Evolutionary conservation across 2,797 vertebrate species (phyloP).

Genomic region (Gambusia yucatana): DNA sequence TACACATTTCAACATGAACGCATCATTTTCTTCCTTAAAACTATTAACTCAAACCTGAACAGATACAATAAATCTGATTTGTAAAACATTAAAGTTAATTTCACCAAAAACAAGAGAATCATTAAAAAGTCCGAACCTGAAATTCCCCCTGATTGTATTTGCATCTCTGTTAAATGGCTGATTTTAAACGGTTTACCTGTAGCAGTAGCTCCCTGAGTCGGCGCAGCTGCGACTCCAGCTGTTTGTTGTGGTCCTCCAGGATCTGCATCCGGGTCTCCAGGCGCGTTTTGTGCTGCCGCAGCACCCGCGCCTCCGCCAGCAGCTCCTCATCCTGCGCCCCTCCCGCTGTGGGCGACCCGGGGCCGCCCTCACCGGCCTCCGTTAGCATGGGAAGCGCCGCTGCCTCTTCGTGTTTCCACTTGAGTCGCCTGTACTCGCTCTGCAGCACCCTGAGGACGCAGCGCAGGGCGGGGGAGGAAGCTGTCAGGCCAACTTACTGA

Average conservation of each 20-base stretch:
- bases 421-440: conserved; percentile 92
- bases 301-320: conserved; percentile 92
- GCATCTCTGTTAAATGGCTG: background rate
- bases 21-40: background rate
- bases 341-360: conserved; percentile 65
- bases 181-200: conserved; percentile 80
- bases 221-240: conserved; percentile 94
- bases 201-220: conserved; percentile 93
- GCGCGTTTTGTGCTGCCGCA: conserved; percentile 95
- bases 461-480: background rate
- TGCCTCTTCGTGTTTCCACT: conserved; percentile 96
- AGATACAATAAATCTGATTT: background rate
- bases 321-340: conserved; percentile 89
- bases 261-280: conserved; percentile 99
- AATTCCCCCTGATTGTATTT: background rate
- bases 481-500: conserved; percentile 8
- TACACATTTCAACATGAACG: background rate
- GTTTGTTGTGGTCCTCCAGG: conserved; percentile 98
- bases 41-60: too few species aligned
- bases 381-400: conserved; percentile 85
- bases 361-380: conserved; percentile 78
- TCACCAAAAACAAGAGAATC: background rate
- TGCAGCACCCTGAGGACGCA: conserved; percentile 89
- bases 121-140: background rate
- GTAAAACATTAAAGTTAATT: background rate